These are phyloP conservation scores for Sesia bembeciformis DNA, from an alignment of 2,888 invertebrate genomes.

Conservation along the genomic window DNA sequence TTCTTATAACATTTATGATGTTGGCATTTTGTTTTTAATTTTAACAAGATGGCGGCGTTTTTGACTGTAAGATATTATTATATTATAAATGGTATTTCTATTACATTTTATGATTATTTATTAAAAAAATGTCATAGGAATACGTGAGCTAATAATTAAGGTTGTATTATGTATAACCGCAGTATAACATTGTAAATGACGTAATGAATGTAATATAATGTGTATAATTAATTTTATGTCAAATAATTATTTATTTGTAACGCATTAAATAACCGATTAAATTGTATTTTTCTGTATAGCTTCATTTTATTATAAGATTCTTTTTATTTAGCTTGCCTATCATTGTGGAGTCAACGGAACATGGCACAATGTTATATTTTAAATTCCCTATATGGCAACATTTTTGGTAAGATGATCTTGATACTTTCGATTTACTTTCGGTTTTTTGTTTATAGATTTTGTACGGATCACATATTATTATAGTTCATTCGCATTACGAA, in stretches of 20 bases:
- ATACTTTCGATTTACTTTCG: too few species aligned
- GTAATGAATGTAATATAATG: conserved; percentile 32
- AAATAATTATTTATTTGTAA: conserved; percentile 51
- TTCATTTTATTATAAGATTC: conserved; percentile 24
- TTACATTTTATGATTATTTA: too few species aligned
- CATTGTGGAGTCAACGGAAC: conserved; percentile 2
- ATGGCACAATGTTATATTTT: too few species aligned
- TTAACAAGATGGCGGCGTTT: background rate
- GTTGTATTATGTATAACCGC: conserved; percentile 16
- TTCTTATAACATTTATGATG: too few species aligned
- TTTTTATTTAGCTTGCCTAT: conserved; percentile 50
- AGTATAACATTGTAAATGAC: conserved; percentile 33
- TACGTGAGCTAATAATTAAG: background rate
- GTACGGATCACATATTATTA: too few species aligned
- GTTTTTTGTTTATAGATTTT: too few species aligned
- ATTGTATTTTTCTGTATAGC: conserved; percentile 40
- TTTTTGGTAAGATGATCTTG: too few species aligned
- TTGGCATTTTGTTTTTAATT: background rate
- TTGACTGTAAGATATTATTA: too few species aligned
- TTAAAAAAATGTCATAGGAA: too few species aligned
- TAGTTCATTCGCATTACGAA: too few species aligned
- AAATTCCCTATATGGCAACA: too few species aligned
- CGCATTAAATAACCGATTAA: conserved; percentile 17
- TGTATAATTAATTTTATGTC: conserved; percentile 42
- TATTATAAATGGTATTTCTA: too few species aligned